Evolutionary conservation across 2,888 invertebrate species (phyloP), one percentile per base, ranked within the genome.

Genomic region (Nemurella pictetii): DNA sequence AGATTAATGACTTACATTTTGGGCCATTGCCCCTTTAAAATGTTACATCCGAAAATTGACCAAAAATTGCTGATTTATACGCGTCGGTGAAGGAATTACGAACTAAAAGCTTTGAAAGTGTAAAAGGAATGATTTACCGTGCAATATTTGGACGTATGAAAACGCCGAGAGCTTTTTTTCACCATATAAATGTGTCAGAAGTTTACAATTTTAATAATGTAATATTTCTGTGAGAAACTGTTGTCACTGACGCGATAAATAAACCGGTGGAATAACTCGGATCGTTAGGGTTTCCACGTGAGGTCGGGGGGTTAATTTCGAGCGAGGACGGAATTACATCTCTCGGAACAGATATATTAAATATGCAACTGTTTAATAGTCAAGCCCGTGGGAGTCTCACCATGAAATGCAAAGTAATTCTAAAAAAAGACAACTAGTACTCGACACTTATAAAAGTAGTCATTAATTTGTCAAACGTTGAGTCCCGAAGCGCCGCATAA

Each of bases 221-320:
- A 27, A 75, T 75, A 75, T 75, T 75, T 75, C 15, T 27, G 26
- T 75, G 75, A 75, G 75, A 75, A 27, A 75, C 26, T 75, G 75
- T 75, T 25, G 25, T 75, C 75, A 27, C 15, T 25, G 12, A n/a
- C 26, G 15, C 27, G 75, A 75, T 75, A 75, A 75, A 75, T 75
- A 75, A 75, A 75, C 12, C 12, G 28, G 12, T 75, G 75, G 27
- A 55, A 36, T 36, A 36, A 36, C 55, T 9, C 55, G 15, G 7
- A 9, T 36, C 15, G 7, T 36, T 36, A 7, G 15, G 7, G 7
- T 36, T 36, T 36, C 55, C 15, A 36, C 7, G 9, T 7, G 9
- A 15, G 75, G 7, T 75, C 75, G 1, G 0, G 27, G 2, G 5
- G 26, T 75, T 75, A 75, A 75, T 75, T 27, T 75, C 25, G 9